Conservation (phyloP, 1,140 invertebrate genomes). For the Dinoponera quadriceps region DNA sequence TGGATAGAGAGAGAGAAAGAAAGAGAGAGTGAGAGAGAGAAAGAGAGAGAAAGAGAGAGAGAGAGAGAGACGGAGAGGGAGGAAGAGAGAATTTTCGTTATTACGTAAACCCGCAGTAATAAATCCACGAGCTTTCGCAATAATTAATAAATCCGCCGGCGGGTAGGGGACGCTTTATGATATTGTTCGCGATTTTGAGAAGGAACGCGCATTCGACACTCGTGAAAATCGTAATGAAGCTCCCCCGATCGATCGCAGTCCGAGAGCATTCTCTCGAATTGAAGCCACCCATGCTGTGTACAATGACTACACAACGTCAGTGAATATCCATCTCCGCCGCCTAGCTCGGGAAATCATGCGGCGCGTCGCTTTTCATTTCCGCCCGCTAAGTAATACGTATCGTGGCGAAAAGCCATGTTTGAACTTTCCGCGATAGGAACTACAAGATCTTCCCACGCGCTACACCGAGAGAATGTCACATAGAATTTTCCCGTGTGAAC, state of each 20-base stretch:
- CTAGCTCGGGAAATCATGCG: conserved; percentile 1
- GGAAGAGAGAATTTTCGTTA: conserved; percentile 1
- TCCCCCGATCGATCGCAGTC: not conserved
- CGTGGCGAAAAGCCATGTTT: not conserved
- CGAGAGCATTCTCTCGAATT: conserved; percentile 1
- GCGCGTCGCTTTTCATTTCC: conserved; percentile 29
- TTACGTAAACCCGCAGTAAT: conserved; percentile 10
- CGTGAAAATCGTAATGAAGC: too few relatives aligned
- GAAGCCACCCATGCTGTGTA: not conserved
- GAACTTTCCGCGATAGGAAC: not conserved
- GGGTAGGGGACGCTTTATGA: too few relatives aligned
- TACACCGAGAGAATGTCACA: too few relatives aligned
- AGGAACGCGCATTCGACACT: too few relatives aligned
- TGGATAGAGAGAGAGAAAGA: not conserved
- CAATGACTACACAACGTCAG: not conserved
- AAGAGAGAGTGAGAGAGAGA: not conserved
- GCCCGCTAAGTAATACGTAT: conserved; percentile 40
- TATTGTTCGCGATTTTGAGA: too few relatives aligned
- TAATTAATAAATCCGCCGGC: conserved; percentile 1
- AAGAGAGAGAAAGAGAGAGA: not conserved
- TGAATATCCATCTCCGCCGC: conserved; percentile 27
- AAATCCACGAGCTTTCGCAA: conserved; percentile 41
- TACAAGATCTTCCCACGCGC: too few relatives aligned
- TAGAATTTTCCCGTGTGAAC: too few relatives aligned
- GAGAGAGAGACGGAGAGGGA: not conserved